Evolutionary conservation across 1,140 invertebrate species (phyloP).

Genomic region (Popillia japonica): DNA sequence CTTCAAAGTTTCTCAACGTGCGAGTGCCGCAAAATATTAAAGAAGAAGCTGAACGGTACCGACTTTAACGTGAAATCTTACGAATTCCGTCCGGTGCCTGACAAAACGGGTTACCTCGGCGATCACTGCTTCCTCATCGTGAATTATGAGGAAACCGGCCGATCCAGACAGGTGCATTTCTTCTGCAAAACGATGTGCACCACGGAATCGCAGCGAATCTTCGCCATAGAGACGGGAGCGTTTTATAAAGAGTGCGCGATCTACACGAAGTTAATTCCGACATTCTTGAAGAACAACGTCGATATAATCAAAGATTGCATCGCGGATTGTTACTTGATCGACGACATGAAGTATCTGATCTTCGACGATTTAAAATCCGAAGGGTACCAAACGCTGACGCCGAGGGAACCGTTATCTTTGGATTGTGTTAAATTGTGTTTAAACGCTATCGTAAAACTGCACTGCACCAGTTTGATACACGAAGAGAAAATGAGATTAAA

Average conservation of each 20-base stretch:
- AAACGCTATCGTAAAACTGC: slow-evolving; percentile 46
- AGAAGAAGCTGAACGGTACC: not conserved
- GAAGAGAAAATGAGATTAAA: slow-evolving; percentile 45
- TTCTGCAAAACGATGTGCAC: slow-evolving; percentile 38
- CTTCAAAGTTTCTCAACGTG: not conserved
- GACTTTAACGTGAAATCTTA: not conserved
- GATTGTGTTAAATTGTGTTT: slow-evolving; percentile 31
- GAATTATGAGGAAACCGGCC: not conserved
- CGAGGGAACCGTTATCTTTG: slow-evolving; percentile 17
- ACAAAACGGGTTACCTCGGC: slow-evolving; percentile 40
- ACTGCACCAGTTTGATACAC: slow-evolving; percentile 46
- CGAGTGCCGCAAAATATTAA: not conserved
- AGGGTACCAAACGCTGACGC: slow-evolving; percentile 4
- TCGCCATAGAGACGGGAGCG: slow-evolving; percentile 19
- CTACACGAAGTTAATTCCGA: not conserved
- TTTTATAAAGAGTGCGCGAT: slow-evolving; percentile 20
- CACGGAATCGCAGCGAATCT: slow-evolving; percentile 37
- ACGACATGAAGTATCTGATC: slow-evolving; percentile 20
- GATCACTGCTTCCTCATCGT: slow-evolving; percentile 42
- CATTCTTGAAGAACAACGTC: slow-evolving; percentile 6
- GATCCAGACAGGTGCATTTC: slow-evolving; percentile 5
- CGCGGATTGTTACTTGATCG: slow-evolving; percentile 30
- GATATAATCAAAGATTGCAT: slow-evolving; percentile 28
- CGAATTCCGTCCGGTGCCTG: slow-evolving; percentile 23
- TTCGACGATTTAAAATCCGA: slow-evolving; percentile 40